These are phyloP conservation scores for Phalloptychus januarius DNA, from an alignment of 2,797 vertebrate species.

Conservation along the genomic window DNA sequence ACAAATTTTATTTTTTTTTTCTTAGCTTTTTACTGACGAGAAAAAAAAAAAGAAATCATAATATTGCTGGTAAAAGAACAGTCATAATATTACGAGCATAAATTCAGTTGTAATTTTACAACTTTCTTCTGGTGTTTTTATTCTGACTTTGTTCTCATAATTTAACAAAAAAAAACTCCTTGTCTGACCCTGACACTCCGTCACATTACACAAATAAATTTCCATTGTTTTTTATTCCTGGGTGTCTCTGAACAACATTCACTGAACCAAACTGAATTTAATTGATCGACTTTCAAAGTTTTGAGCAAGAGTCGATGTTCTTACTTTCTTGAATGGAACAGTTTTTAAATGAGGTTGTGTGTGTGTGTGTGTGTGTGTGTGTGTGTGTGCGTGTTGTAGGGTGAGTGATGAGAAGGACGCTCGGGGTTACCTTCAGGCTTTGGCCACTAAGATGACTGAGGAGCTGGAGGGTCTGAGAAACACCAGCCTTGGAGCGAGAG, in stretches of 20 bases:
- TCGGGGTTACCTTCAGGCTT: constrained; percentile 95
- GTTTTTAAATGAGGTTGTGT: neutral
- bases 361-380: neutral
- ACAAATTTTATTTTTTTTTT: no score
- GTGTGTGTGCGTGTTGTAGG: constrained; percentile 72
- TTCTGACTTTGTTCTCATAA: neutral
- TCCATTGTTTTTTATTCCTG: neutral
- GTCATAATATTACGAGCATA: neutral
- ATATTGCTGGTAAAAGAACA: no score
- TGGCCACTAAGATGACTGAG: constrained; percentile 99
- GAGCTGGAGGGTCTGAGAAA: constrained; percentile 95
- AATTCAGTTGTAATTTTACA: neutral
- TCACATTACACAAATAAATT: no score
- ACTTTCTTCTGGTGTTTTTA: neutral
- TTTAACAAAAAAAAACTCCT: no score
- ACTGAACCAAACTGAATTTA: neutral
- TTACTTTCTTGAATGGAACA: neutral
- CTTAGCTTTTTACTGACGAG: neutral
- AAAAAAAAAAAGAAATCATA: neutral
- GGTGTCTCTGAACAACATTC: neutral
- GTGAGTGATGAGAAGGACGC: constrained; percentile 99
- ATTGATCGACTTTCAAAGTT: neutral
- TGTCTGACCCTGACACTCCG: no score
- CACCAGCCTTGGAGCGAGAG: constrained; percentile 92
- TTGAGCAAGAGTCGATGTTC: neutral